These are phyloP conservation scores for Emmelina monodactyla DNA, from an alignment of 2,888 invertebrate species.

Conservation along the genomic window DNA sequence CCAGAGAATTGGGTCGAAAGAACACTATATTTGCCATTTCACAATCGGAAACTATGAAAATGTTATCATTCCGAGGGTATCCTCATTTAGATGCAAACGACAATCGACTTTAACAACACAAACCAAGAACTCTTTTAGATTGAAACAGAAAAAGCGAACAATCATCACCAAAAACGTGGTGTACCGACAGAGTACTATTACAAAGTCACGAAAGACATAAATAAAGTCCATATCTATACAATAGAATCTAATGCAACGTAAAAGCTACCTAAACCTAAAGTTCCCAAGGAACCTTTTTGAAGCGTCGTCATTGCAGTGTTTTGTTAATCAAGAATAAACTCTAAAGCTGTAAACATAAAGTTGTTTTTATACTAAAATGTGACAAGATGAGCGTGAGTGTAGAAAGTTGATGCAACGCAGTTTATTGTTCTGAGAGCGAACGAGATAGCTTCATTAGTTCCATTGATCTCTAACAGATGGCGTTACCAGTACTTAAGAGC, in stretches of 20 bases:
- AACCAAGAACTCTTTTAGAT: not conserved
- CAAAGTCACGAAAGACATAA: slow-evolving; percentile 56
- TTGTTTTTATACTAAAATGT: slow-evolving; percentile 3
- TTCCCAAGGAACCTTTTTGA: too few relatives aligned
- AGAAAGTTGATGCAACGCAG: slow-evolving; percentile 24
- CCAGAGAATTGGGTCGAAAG: not conserved
- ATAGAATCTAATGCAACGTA: slow-evolving; percentile 17
- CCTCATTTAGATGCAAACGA: not conserved
- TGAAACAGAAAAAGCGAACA: not conserved
- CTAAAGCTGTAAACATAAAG: not conserved
- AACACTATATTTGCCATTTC: not conserved
- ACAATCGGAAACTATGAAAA: not conserved
- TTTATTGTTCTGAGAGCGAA: slow-evolving; percentile 14
- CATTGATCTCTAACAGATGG: slow-evolving; percentile 24
- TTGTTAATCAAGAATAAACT: not conserved
- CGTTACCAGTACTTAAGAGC: too few relatives aligned
- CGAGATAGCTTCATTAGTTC: slow-evolving; percentile 22
- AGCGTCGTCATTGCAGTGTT: not conserved
- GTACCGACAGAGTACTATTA: slow-evolving; percentile 22
- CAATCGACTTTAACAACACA: not conserved
- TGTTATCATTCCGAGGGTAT: not conserved
- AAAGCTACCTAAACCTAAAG: slow-evolving; percentile 22
- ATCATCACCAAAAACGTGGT: slow-evolving; percentile 29
- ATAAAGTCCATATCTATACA: slow-evolving; percentile 40
- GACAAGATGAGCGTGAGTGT: slow-evolving; percentile 42